Evolutionary conservation across 2,113 vertebrate species (phyloP).

Genomic region (Rhadina sibilatrix): DNA sequence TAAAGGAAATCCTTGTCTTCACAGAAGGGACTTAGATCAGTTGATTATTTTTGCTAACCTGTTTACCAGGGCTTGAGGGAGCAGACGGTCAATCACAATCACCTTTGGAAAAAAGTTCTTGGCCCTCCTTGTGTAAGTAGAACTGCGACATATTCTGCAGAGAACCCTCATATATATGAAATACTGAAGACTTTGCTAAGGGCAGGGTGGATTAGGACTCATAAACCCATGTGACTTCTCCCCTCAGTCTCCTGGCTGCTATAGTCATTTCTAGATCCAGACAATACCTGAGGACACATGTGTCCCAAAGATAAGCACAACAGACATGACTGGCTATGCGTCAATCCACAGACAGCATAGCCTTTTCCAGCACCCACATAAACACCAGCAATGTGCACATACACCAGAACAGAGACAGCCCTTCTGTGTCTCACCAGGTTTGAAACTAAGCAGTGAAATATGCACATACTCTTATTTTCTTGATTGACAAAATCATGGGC

Average conservation of each 20-base stretch:
- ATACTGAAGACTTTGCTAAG: neutral
- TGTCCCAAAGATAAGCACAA: neutral
- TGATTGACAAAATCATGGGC: neutral
- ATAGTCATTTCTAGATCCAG: neutral
- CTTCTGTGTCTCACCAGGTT: neutral
- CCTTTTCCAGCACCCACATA: neutral
- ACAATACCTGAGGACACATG: fast-evolving
- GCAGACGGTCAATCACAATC: neutral
- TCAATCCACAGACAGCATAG: neutral
- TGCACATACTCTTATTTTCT: neutral
- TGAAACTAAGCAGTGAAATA: neutral
- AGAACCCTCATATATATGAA: neutral
- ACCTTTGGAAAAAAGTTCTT: neutral
- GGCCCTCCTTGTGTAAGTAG: neutral
- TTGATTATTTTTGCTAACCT: neutral
- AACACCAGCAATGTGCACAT: neutral
- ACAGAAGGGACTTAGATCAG: neutral
- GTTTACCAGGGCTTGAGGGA: neutral
- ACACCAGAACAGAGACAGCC: neutral
- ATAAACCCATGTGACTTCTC: neutral
- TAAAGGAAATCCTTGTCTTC: neutral
- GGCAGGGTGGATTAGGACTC: neutral
- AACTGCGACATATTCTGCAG: neutral
- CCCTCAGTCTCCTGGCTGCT: neutral
- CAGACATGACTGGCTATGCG: fast-evolving